Conservation (phyloP, 2,113 vertebrate genomes). For the Numida meleagris region DNA sequence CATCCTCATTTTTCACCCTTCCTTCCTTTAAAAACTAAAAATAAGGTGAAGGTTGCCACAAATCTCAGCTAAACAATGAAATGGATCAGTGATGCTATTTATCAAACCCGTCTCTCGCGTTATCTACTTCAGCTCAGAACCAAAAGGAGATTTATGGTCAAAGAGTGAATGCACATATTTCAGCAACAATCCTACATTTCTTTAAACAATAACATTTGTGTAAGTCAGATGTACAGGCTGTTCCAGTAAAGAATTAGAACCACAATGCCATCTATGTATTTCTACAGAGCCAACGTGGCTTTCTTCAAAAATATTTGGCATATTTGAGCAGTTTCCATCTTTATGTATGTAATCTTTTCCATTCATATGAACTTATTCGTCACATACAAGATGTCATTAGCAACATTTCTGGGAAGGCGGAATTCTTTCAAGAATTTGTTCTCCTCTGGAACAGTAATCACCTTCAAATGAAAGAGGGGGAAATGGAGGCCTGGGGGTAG, state of each 20-base stretch:
- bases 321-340: neutral
- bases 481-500: fast-evolving
- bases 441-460: neutral
- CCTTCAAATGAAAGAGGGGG: neutral
- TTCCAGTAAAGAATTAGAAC: neutral
- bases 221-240: neutral
- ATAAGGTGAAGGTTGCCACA: slow-evolving; percentile 40
- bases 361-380: neutral
- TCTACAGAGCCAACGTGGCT: fast-evolving
- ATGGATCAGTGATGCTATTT: slow-evolving; percentile 3
- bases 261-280: neutral
- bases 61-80: slow-evolving; percentile 1
- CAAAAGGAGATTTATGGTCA: slow-evolving; percentile 34
- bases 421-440: neutral
- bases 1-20: neutral
- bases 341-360: neutral
- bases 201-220: slow-evolving; percentile 29
- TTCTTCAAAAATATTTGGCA: neutral
- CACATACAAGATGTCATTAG: neutral
- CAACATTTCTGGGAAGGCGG: neutral
- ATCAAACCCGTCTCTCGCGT: slow-evolving; percentile 1
- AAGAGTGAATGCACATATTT: slow-evolving; percentile 13
- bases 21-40: slow-evolving; percentile 11
- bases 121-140: neutral
- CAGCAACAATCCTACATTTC: slow-evolving; percentile 4